phyloP scores from a whole-genome alignment of 2,797 vertebrate genomes.

The Micrastur ruficollis region DNA sequence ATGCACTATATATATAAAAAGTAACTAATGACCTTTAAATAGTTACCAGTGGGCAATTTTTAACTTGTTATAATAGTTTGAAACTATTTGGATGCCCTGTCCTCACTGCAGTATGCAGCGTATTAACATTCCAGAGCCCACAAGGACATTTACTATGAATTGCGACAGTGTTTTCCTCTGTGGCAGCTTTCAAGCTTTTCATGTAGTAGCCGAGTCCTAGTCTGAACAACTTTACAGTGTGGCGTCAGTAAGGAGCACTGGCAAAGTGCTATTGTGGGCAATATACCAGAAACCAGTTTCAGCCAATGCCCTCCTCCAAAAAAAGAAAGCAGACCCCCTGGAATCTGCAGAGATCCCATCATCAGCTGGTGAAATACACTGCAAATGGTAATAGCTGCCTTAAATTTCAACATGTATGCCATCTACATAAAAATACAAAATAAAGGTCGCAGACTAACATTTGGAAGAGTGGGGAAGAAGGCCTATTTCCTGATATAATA shows the following conservation, averaged over 20 bases:
- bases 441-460: not conserved
- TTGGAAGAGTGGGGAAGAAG: not conserved
- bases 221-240: not conserved
- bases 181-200: not conserved
- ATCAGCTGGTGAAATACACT: not conserved
- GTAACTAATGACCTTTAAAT: conserved; percentile 54
- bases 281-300: not conserved
- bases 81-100: conserved; percentile 31
- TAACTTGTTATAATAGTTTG: conserved; percentile 35
- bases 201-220: not conserved
- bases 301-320: not conserved
- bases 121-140: conserved; percentile 53
- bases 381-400: not conserved
- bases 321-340: not conserved
- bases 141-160: conserved; percentile 61
- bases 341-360: not conserved
- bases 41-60: conserved; percentile 50
- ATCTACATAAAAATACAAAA: not conserved
- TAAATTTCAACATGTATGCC: accelerated
- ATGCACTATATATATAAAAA: conserved; percentile 52
- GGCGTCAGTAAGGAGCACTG: not conserved
- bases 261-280: not conserved
- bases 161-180: conserved; percentile 26
- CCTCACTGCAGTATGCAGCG: not conserved
- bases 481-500: not conserved